phyloP scores from a whole-genome alignment of 2,888 invertebrate species.

The Caenorhabditis sp. region DNA sequence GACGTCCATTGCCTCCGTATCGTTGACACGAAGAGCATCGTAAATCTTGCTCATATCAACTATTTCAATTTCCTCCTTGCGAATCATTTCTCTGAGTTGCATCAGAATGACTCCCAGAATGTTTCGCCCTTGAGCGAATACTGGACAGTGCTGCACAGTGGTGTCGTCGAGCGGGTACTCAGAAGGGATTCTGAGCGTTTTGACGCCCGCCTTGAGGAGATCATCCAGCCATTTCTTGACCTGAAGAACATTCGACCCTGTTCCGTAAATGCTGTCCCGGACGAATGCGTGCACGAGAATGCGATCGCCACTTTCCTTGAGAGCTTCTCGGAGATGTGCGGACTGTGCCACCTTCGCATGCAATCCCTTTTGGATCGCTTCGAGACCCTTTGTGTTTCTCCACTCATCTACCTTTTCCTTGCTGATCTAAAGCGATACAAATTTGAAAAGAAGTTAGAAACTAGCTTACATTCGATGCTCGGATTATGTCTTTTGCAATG shows the following conservation, averaged over 20 bases:
- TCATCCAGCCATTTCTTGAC: slow-evolving; percentile 61
- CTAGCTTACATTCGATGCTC: slow-evolving; percentile 15
- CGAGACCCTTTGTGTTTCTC: slow-evolving; percentile 61
- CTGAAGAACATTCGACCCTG: slow-evolving; percentile 45
- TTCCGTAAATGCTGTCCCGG: slow-evolving; percentile 63
- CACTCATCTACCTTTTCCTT: slow-evolving; percentile 59
- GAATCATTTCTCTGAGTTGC: slow-evolving; percentile 60
- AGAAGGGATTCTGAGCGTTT: slow-evolving; percentile 48
- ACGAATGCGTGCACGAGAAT: slow-evolving; percentile 65
- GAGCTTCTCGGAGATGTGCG: slow-evolving; percentile 60
- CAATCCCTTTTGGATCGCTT: slow-evolving; percentile 57
- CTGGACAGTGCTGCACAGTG: slow-evolving; percentile 55
- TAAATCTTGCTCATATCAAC: slow-evolving; percentile 55
- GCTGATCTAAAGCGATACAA: too few relatives aligned
- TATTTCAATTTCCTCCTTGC: slow-evolving; percentile 40
- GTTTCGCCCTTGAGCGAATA: slow-evolving; percentile 60
- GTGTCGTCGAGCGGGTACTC: slow-evolving; percentile 56
- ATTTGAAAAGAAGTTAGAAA: slow-evolving; percentile 19
- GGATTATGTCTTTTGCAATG: slow-evolving; percentile 43
- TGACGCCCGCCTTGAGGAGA: slow-evolving; percentile 41
- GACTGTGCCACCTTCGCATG: slow-evolving; percentile 62
- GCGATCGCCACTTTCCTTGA: slow-evolving; percentile 61
- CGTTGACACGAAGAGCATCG: slow-evolving; percentile 25
- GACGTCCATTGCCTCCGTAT: slow-evolving; percentile 11
- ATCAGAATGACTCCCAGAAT: slow-evolving; percentile 67